Percentiles rank a stretch among this genome's conserved stretches.
Conservation (phyloP, 1,140 invertebrate genomes). For the Solenopsis invicta region DNA sequence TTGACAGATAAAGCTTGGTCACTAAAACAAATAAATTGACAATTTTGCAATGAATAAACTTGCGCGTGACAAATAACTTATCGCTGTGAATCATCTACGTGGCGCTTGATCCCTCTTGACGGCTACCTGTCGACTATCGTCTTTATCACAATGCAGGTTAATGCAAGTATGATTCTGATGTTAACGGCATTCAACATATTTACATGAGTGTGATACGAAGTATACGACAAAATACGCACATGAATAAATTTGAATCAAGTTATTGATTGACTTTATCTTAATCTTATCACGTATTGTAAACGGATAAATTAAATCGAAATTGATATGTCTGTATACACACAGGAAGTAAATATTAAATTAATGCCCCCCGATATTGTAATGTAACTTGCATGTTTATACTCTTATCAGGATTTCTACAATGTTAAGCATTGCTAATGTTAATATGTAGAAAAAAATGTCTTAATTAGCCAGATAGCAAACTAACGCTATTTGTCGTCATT, state of each 20-base stretch:
- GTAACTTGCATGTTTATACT: not conserved
- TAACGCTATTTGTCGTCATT: too few species aligned
- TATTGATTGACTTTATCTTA: constrained; percentile 18
- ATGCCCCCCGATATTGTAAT: not conserved
- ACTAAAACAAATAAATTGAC: constrained; percentile 1
- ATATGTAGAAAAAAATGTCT: not conserved
- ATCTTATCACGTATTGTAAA: constrained; percentile 3
- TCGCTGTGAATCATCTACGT: constrained; percentile 73
- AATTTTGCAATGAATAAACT: constrained; percentile 39
- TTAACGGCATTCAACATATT: not conserved
- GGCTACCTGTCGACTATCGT: constrained; percentile 61
- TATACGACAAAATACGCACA: not conserved
- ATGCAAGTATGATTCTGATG: constrained; percentile 33
- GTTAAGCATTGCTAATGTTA: not conserved
- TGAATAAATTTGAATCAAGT: constrained; percentile 22
- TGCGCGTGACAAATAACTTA: constrained; percentile 55
- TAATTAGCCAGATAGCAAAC: not conserved
- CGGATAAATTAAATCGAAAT: not conserved
- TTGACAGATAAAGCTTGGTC: not conserved
- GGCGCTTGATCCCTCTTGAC: constrained; percentile 62
- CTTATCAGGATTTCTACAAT: not conserved
- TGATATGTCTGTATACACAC: not conserved
- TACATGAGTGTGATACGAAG: not conserved
- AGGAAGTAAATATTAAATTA: constrained; percentile 23
- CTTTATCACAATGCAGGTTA: constrained; percentile 60